Conservation (phyloP, 1,140 invertebrate genomes). For the Pachypeltis micranthus region DNA sequence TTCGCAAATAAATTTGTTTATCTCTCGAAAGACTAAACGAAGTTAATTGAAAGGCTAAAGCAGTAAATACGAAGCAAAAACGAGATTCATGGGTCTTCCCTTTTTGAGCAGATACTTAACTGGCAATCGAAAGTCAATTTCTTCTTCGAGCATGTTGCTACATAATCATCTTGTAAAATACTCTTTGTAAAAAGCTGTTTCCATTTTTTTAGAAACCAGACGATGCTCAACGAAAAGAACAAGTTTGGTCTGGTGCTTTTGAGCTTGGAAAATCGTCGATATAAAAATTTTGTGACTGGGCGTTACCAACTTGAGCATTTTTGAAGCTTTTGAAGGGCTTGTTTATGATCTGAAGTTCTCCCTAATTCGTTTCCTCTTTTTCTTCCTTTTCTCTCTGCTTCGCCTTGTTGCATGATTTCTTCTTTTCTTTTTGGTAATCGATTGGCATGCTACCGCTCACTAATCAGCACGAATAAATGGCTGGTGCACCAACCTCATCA, state of each 20-base stretch:
- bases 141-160: background rate
- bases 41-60: no score
- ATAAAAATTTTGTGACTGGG: background rate
- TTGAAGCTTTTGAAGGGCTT: conserved; percentile 2
- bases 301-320: background rate
- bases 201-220: conserved; percentile 2
- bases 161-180: no score
- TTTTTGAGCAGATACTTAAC: no score
- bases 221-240: background rate
- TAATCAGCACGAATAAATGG: no score
- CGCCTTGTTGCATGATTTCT: background rate
- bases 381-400: background rate
- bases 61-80: no score
- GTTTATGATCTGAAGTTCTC: conserved; percentile 5
- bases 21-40: no score
- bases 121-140: background rate
- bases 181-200: no score
- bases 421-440: no score
- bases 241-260: background rate
- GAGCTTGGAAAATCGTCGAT: background rate
- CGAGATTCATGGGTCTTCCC: no score
- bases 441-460: no score
- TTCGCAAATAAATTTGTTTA: no score
- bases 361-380: background rate
- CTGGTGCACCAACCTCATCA: no score